Conservation (phyloP, 2,888 invertebrate genomes). For the Tiliacea citrago region DNA sequence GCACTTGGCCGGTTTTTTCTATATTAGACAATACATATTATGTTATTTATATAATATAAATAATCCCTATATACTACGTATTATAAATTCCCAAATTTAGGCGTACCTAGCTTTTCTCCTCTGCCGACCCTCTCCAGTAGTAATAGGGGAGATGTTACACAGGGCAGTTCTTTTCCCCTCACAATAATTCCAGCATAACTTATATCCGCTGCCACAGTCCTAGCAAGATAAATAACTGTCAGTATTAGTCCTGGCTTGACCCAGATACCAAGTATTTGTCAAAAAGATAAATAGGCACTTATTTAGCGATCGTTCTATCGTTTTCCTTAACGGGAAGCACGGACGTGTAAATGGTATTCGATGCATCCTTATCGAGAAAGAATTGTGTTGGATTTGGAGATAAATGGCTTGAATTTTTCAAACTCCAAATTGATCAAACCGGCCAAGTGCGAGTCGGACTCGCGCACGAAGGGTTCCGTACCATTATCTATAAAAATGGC, state of each 20-base stretch:
- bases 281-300: slow-evolving; percentile 51
- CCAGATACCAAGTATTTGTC: slow-evolving; percentile 41
- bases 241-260: slow-evolving; percentile 39
- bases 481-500: no score
- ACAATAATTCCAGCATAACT: not conserved
- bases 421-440: no score
- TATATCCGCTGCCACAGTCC: not conserved
- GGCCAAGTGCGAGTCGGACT: no score
- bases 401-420: not conserved
- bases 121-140: not conserved
- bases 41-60: no score
- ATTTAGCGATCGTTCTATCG: slow-evolving; percentile 25
- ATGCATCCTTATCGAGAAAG: slow-evolving; percentile 7
- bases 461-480: no score
- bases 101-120: not conserved
- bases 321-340: slow-evolving; percentile 32
- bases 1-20: no score
- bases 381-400: slow-evolving; percentile 1
- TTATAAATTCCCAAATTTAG: no score
- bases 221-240: slow-evolving; percentile 37
- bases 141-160: not conserved
- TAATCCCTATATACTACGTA: no score
- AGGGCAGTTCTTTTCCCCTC: not conserved
- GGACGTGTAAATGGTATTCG: slow-evolving; percentile 16
- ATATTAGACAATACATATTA: no score